Conservation (phyloP, 2,888 invertebrate species). For the Cataglyphis livida region DNA sequence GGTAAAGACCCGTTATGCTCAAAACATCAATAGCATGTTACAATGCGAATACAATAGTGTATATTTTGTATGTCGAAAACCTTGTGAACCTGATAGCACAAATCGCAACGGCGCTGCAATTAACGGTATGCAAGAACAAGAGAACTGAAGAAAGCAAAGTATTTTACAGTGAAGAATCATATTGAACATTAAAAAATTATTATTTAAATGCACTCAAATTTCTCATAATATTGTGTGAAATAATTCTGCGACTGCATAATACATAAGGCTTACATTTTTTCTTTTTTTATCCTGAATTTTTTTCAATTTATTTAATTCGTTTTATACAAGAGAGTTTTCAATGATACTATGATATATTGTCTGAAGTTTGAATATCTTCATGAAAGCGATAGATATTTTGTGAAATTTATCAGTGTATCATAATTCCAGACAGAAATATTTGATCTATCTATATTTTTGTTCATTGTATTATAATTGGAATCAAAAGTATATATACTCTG, state of each 20-base stretch:
- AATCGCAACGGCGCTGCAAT: conserved; percentile 77
- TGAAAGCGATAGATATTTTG: conserved; percentile 15
- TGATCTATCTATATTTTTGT: conserved; percentile 1
- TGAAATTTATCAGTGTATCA: not conserved
- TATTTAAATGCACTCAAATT: conserved; percentile 9
- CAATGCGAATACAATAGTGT: conserved; percentile 96
- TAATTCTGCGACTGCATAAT: conserved; percentile 5
- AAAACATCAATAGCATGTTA: conserved; percentile 97
- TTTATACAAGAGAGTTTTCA: conserved; percentile 2
- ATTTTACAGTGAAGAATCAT: conserved; percentile 65
- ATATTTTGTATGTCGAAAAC: conserved; percentile 96
- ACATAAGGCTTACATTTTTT: conserved; percentile 15
- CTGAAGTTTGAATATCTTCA: not conserved
- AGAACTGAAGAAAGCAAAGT: conserved; percentile 64
- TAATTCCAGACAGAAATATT: conserved; percentile 27
- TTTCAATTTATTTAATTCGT: not conserved
- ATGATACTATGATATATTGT: not conserved
- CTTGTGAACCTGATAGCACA: conserved; percentile 81
- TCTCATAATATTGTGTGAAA: not conserved
- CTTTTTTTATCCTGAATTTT: conserved; percentile 25
- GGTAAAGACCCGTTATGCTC: conserved; percentile 95
- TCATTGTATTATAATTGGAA: not conserved
- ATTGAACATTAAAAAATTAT: conserved; percentile 11
- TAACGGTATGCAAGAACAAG: conserved; percentile 80
- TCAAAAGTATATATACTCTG: not conserved